Percentiles rank a stretch among this genome's conserved stretches.
Evolutionary conservation across 2,113 vertebrate genomes (phyloP).

Genomic region (Cisticola juncidis): DNA sequence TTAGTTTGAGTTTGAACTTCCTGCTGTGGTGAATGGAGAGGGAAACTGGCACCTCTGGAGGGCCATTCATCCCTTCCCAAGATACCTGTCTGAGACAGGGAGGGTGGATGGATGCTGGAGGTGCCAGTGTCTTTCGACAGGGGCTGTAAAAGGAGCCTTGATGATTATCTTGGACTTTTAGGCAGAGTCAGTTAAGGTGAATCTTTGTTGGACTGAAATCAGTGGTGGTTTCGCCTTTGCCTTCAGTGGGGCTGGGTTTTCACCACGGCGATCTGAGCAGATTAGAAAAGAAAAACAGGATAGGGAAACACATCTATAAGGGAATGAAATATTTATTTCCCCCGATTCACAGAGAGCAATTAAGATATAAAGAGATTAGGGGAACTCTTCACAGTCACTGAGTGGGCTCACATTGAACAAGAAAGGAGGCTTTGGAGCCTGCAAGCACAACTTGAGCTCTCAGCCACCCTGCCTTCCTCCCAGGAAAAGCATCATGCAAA

Average conservation of each 20-base stretch:
- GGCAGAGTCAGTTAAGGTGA: slow-evolving; percentile 46
- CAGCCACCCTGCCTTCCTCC: background rate
- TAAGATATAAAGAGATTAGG: slow-evolving; percentile 48
- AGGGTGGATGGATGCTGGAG: background rate
- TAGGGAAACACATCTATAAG: slow-evolving; percentile 4
- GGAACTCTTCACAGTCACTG: background rate
- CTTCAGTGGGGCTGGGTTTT: slow-evolving; percentile 10
- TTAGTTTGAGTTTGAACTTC: background rate
- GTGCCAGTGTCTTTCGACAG: slow-evolving; percentile 18
- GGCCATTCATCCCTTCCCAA: background rate
- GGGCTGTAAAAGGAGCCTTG: slow-evolving; percentile 14
- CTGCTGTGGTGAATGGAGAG: background rate
- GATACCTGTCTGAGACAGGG: background rate
- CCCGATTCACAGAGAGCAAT: slow-evolving; percentile 24
- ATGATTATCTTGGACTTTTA: slow-evolving; percentile 33
- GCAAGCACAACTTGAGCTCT: slow-evolving; percentile 13
- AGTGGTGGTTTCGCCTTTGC: background rate
- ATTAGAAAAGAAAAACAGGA: slow-evolving; percentile 38
- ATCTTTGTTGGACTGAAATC: background rate
- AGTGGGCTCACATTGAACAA: slow-evolving; percentile 27
- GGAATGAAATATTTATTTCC: slow-evolving; percentile 51
- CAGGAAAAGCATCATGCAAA: slow-evolving; percentile 37
- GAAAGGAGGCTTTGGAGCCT: slow-evolving; percentile 28
- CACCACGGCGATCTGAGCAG: background rate
- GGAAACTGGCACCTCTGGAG: background rate